Evolutionary conservation across 2,888 invertebrate genomes (phyloP), one percentile per base, ranked within the genome.

Genomic region (Amphimallon solstitiale): DNA sequence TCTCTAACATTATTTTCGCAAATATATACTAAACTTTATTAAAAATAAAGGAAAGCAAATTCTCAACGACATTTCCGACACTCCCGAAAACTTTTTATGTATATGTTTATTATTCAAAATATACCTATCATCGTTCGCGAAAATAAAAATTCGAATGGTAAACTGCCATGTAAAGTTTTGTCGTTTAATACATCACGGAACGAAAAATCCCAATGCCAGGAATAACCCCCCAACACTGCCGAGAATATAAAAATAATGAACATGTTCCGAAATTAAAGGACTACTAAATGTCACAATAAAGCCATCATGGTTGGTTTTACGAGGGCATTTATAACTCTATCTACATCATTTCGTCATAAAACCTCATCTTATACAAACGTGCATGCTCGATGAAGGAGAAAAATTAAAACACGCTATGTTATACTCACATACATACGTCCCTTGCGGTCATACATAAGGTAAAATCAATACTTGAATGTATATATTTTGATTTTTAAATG

Each of bases 271-370:
- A 63, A 63, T 63, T 40, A 63, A 63, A 63, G 43, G 45, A 40
- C 63, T 54, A 52, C 43, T 63, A 63, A 63, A 63, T 54, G 63
- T 63, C 63, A 45, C 43, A 63, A 45, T 63, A 63, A 63, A 63
- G 52, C 43, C 54, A 54, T 63, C 63, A 54, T 63, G 12, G 38
- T 38, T 35, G 61, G 17, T 54, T 63, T 63, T 63, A 63, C 63
- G 63, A 63, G 51, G 43, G 46, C 52, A 45, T 63, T 63, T 63
- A 63, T 54, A 54, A 45, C 63, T 54, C 63, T 54, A 56, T 63
- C 52, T 63, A 63, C 63, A 61, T 63, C 52, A 56, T 21, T 40
- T 14, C 21, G 40, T 56, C 56, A 56, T 56, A 56, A 56, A 56
- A 56, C 14, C 21, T 38, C 56, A 40, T 56, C 56, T 29, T 29